Conservation (phyloP, 2,113 vertebrate genomes). For the Spizaetus ornatus region DNA sequence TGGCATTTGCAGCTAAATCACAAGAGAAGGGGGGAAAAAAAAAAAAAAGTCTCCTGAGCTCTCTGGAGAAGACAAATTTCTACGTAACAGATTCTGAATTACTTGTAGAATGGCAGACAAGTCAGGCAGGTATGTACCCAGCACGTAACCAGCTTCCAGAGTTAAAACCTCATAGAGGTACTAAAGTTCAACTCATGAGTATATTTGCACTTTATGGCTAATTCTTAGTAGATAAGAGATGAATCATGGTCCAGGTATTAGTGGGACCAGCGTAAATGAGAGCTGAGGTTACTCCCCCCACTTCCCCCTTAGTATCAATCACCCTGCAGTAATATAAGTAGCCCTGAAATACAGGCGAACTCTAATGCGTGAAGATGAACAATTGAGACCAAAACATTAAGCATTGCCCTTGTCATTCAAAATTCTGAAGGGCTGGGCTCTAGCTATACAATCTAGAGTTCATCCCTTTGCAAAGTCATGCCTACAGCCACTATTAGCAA, state of each 20-base stretch:
- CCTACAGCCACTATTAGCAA: not conserved
- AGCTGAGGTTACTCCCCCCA: not conserved
- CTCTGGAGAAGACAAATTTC: not conserved
- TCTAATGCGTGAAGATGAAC: fast-evolving
- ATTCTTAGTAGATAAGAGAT: slow-evolving; percentile 36
- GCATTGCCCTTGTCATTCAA: not conserved
- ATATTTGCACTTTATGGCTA: not conserved
- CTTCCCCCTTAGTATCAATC: not conserved
- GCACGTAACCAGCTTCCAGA: not conserved
- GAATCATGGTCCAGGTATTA: not conserved
- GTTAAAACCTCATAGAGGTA: not conserved
- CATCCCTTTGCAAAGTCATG: not conserved
- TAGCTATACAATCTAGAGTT: not conserved
- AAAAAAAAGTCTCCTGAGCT: not conserved
- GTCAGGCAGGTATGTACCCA: not conserved
- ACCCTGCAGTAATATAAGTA: not conserved
- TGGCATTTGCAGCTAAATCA: not conserved
- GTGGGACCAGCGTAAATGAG: not conserved
- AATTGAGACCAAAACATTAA: not conserved
- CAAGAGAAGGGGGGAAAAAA: not conserved
- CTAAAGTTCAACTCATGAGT: slow-evolving; percentile 22
- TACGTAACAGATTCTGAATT: not conserved
- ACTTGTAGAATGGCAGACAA: not conserved
- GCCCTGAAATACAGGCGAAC: not conserved
- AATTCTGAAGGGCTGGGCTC: not conserved